These are phyloP conservation scores for Diprion similis DNA, from an alignment of 1,140 invertebrate genomes.

Conservation along the genomic window DNA sequence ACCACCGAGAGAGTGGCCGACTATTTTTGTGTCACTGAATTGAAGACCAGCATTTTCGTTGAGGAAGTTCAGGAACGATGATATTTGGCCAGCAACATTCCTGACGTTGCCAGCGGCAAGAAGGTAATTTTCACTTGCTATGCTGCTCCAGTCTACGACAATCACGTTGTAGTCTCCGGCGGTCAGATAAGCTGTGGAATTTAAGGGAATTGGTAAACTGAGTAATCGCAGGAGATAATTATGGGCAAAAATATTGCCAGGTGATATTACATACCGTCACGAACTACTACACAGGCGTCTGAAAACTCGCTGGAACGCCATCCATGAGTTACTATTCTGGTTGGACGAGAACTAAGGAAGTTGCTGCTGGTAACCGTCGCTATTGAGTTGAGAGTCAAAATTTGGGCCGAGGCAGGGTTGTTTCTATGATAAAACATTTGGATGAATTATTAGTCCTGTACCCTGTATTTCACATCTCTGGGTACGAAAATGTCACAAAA, in stretches of 20 bases:
- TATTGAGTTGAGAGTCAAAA: neutral
- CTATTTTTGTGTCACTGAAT: constrained; percentile 66
- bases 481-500: neutral
- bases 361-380: neutral
- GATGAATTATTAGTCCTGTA: neutral
- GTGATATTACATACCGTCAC: constrained; percentile 32
- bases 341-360: constrained; percentile 24
- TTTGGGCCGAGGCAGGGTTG: neutral
- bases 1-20: constrained; percentile 75
- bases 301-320: constrained; percentile 30
- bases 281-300: constrained; percentile 19
- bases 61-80: constrained; percentile 63
- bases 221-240: constrained; percentile 11
- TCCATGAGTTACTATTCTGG: constrained; percentile 39
- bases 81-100: constrained; percentile 60
- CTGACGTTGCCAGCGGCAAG: constrained; percentile 57
- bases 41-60: constrained; percentile 57
- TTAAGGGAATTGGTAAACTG: constrained; percentile 15
- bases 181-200: constrained; percentile 52
- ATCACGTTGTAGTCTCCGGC: constrained; percentile 64
- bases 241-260: constrained; percentile 10
- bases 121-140: constrained; percentile 49
- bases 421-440: neutral
- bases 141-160: constrained; percentile 61
- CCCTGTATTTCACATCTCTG: constrained; percentile 20